A percentile compares a stretch with the other conserved stretches of the same genome.
These are phyloP conservation scores for Mythimna pallens DNA, from an alignment of 2,888 invertebrate genomes.

Conservation along the genomic window DNA sequence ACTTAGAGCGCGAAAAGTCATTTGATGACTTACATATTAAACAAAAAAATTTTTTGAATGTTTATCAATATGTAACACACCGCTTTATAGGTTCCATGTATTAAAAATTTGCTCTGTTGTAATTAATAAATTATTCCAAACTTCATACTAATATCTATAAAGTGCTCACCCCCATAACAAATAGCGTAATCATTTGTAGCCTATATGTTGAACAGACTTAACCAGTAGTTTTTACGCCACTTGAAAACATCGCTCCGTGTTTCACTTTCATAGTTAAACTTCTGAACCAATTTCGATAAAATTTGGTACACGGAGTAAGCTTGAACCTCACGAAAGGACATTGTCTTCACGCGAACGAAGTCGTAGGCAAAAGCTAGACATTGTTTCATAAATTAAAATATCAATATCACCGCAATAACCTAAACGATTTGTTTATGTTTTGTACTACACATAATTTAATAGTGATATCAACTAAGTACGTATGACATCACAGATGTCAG, in stretches of 20 bases:
- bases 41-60: neutral
- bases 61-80: conserved; percentile 1
- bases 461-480: conserved; percentile 24
- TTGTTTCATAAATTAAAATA: conserved; percentile 13
- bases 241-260: no score
- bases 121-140: neutral
- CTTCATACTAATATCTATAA: no score
- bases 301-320: no score
- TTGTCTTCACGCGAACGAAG: no score
- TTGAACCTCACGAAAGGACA: no score
- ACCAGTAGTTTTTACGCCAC: no score
- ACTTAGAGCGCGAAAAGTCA: no score
- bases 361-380: neutral
- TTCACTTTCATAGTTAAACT: no score
- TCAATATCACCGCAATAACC: conserved; percentile 35
- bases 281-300: no score
- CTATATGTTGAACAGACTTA: no score
- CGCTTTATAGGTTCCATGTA: conserved; percentile 18
- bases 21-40: neutral
- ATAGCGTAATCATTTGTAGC: no score
- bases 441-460: conserved; percentile 26
- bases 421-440: conserved; percentile 47
- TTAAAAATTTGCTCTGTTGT: conserved; percentile 14
- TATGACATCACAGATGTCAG: conserved; percentile 37
- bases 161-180: no score